Percentiles rank a stretch among this genome's conserved stretches.
Evolutionary conservation across 2,797 vertebrate genomes (phyloP).

Genomic region (Melanogrammus aeglefinus): DNA sequence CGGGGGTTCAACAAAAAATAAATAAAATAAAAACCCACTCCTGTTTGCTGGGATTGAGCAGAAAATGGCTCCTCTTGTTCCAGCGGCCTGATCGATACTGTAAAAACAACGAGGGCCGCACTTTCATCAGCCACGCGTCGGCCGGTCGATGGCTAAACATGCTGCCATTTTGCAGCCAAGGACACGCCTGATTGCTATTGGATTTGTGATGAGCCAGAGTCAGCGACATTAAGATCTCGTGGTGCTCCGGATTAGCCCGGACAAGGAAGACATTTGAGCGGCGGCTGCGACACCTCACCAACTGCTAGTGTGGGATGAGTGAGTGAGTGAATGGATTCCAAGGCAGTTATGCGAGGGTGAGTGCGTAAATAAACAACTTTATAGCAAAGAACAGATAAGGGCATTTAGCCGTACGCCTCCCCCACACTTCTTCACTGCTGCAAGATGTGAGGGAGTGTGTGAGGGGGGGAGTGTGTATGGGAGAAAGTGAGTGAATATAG

Average conservation of each 20-base stretch:
- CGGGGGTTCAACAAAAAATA: not conserved
- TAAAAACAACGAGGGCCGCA: slow-evolving; percentile 59
- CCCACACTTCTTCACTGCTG: not conserved
- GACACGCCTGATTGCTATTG: slow-evolving; percentile 76
- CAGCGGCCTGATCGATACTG: slow-evolving; percentile 60
- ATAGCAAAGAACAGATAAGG: not conserved
- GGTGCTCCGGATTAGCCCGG: slow-evolving; percentile 60
- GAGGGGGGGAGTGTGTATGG: not conserved
- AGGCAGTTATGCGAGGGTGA: not conserved
- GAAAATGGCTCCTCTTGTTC: slow-evolving; percentile 45
- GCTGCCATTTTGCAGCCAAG: slow-evolving; percentile 67
- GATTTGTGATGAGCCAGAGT: slow-evolving; percentile 72
- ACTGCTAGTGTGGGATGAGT: not conserved
- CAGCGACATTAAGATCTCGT: slow-evolving; percentile 68
- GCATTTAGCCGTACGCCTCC: not conserved
- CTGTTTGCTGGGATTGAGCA: slow-evolving; percentile 22
- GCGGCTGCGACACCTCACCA: slow-evolving; percentile 18
- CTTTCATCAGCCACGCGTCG: slow-evolving; percentile 52
- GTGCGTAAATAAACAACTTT: not conserved
- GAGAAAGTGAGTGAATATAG: not conserved
- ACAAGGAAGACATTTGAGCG: slow-evolving; percentile 32
- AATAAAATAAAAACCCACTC: not conserved
- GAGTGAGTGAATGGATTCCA: not conserved
- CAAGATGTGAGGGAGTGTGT: not conserved
- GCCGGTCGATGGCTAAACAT: slow-evolving; percentile 71